These are phyloP conservation scores for Calidris pygmaea DNA, from an alignment of 2,113 vertebrate genomes.

Conservation along the genomic window DNA sequence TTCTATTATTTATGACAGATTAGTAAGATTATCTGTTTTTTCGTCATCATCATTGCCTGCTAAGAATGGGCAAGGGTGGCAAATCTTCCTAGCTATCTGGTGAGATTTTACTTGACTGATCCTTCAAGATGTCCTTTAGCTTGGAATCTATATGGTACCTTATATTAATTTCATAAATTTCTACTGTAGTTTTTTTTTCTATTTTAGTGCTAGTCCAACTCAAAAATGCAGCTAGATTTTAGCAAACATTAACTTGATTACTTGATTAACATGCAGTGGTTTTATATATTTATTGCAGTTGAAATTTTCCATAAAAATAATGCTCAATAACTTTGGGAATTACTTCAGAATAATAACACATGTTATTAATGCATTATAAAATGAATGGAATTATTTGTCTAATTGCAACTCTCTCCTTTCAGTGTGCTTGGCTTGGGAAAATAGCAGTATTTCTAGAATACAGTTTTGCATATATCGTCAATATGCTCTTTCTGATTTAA, in stretches of 20 bases:
- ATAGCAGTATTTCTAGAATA: neutral
- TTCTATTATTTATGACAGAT: neutral
- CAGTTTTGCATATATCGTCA: neutral
- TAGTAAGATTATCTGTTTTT: neutral
- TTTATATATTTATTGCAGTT: neutral
- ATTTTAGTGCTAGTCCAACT: neutral
- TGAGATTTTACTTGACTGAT: neutral
- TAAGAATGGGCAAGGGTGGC: neutral
- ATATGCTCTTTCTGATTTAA: neutral
- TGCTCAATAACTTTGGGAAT: neutral
- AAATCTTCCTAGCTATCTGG: neutral
- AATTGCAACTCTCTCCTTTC: neutral
- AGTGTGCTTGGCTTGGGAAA: neutral
- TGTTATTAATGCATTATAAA: neutral
- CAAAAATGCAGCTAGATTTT: neutral
- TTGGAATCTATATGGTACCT: neutral
- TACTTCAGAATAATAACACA: neutral
- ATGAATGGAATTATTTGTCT: neutral
- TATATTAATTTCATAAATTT: neutral
- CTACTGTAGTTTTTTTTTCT: neutral
- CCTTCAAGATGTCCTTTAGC: neutral
- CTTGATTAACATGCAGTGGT: neutral
- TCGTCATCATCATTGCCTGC: neutral
- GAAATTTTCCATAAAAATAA: neutral
- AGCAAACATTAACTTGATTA: neutral